A percentile compares a stretch with the other conserved stretches of the same genome.
phyloP scores from a whole-genome alignment of 2,113 vertebrate genomes.

The Muntiacus muntjak region DNA sequence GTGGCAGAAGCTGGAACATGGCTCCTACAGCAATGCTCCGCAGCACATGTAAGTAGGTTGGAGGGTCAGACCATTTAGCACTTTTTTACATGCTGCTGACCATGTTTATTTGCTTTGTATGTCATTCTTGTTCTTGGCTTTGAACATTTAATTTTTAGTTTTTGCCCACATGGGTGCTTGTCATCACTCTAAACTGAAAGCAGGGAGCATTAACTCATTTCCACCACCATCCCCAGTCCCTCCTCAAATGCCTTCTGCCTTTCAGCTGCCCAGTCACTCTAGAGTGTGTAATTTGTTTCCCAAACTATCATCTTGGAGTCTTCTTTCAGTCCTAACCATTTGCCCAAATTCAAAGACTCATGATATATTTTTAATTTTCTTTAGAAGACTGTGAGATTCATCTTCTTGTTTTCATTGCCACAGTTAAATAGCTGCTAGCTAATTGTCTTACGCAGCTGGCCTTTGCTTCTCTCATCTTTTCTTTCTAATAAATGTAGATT shows the following conservation, averaged over 20 bases:
- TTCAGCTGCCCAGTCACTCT: conserved; percentile 21
- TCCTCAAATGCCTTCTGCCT: conserved; percentile 1
- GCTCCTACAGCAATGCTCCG: conserved; percentile 96
- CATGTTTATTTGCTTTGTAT: conserved; percentile 61
- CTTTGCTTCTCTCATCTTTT: conserved; percentile 40
- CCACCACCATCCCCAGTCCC: conserved; percentile 10
- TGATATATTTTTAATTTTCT: conserved; percentile 51
- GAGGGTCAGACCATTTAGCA: conserved; percentile 27
- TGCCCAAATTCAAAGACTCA: conserved; percentile 35
- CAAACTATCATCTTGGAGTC: background rate
- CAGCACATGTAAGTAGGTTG: conserved; percentile 93
- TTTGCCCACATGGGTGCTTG: conserved; percentile 52
- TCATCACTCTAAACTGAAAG: conserved; percentile 58
- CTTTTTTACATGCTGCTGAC: conserved; percentile 47
- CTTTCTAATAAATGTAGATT: conserved; percentile 30
- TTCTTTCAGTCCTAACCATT: conserved; percentile 44
- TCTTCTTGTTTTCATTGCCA: conserved; percentile 40
- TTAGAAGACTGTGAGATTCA: conserved; percentile 22
- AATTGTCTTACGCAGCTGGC: conserved; percentile 27
- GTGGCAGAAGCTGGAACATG: conserved; percentile 98
- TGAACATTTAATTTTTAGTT: conserved; percentile 49
- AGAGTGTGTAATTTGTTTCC: conserved; percentile 38
- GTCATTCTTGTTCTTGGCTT: conserved; percentile 61
- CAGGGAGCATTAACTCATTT: conserved; percentile 64
- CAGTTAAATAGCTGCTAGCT: conserved; percentile 33